Evolutionary conservation across 2,113 vertebrate genomes (phyloP).

Genomic region (Oostethus manadensis): DNA sequence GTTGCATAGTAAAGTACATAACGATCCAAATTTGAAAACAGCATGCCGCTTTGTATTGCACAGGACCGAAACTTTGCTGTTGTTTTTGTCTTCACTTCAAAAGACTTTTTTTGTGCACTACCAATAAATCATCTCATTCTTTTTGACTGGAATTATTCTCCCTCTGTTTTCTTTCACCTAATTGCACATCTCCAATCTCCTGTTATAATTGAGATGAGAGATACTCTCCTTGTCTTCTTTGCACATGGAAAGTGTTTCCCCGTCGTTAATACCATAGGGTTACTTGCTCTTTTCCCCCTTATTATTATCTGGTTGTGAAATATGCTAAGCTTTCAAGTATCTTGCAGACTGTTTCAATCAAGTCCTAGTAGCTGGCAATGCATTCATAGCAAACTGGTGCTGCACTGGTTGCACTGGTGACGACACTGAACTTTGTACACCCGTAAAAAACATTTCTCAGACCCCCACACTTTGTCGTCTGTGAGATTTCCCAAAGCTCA

Average conservation of each 20-base stretch:
- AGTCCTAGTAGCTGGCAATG: not conserved
- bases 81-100: conserved; percentile 10
- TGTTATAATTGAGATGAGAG: conserved; percentile 6
- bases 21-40: conserved; percentile 64
- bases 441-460: not conserved
- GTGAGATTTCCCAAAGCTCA: not conserved
- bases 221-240: conserved; percentile 61
- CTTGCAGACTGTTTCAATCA: not conserved
- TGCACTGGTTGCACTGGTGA: conserved; percentile 10
- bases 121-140: conserved; percentile 53
- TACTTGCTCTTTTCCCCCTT: not conserved
- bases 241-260: conserved; percentile 45
- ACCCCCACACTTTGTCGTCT: not conserved
- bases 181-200: conserved; percentile 10
- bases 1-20: conserved; percentile 71
- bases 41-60: conserved; percentile 67
- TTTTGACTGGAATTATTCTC: conserved; percentile 44
- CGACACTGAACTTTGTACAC: conserved; percentile 1
- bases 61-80: conserved; percentile 19
- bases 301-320: not conserved
- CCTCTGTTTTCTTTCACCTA: conserved; percentile 28
- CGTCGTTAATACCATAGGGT: conserved; percentile 28
- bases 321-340: not conserved
- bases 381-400: conserved; percentile 3
- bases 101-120: conserved; percentile 59